A percentile compares a stretch with the other conserved stretches of the same genome.
phyloP scores from a whole-genome alignment of 2,888 invertebrate genomes.

The Leptopterna dolabrata region DNA sequence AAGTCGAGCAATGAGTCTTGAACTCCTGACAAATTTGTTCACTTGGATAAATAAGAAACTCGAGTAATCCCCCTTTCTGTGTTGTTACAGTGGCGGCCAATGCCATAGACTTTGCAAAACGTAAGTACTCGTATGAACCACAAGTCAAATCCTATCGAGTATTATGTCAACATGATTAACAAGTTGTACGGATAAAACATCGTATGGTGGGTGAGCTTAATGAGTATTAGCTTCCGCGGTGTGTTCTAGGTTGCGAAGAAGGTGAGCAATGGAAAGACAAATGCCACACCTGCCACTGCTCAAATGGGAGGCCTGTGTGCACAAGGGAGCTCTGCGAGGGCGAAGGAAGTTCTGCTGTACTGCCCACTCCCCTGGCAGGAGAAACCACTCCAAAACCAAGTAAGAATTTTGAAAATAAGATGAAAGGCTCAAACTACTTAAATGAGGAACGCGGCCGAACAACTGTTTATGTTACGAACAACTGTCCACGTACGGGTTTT shows the following conservation, averaged over 20 bases:
- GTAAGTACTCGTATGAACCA: neutral
- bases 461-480: no score
- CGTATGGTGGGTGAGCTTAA: neutral
- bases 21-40: neutral
- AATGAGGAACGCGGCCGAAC: no score
- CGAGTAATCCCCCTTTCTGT: neutral
- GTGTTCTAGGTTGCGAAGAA: constrained; percentile 17
- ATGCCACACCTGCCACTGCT: constrained; percentile 41
- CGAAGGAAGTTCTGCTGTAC: neutral
- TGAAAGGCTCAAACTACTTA: no score
- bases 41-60: neutral
- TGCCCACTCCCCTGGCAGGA: neutral
- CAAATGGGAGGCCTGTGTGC: constrained; percentile 28
- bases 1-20: neutral
- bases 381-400: neutral
- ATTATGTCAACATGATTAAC: neutral
- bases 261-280: constrained; percentile 32
- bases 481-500: no score
- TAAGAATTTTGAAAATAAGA: neutral
- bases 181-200: neutral
- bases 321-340: constrained; percentile 30
- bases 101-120: neutral
- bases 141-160: neutral
- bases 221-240: no score
- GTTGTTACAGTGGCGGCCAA: neutral